These are phyloP conservation scores for Scaptomyza caliginosa DNA, from an alignment of 2,888 invertebrate genomes.

Conservation along the genomic window DNA sequence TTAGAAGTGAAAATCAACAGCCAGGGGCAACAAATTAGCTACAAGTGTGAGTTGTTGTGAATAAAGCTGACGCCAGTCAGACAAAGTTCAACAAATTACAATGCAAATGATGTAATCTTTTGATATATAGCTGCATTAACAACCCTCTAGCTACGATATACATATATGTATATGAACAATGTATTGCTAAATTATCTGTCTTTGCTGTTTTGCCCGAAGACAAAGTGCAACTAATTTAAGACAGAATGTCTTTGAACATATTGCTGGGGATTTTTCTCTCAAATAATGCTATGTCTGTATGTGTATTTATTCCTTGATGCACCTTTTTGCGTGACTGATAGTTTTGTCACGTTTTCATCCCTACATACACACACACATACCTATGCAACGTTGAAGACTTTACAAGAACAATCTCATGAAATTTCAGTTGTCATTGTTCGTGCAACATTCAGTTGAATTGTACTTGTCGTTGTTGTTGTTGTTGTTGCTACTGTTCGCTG, in stretches of 20 bases:
- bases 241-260: neutral
- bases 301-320: constrained; percentile 3
- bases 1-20: neutral
- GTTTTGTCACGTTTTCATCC: constrained; percentile 51
- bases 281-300: neutral
- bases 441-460: constrained; percentile 47
- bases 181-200: neutral
- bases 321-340: constrained; percentile 39
- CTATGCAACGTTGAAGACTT: constrained; percentile 18
- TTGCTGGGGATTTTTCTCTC: neutral
- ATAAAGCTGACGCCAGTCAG: neutral
- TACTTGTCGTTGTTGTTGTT: constrained; percentile 33
- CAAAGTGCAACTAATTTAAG: constrained; percentile 34
- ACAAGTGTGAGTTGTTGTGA: neutral
- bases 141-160: neutral
- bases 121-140: constrained; percentile 1
- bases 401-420: constrained; percentile 56
- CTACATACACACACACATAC: constrained; percentile 7
- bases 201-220: constrained; percentile 1
- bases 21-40: constrained; percentile 1
- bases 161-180: neutral
- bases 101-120: constrained; percentile 7
- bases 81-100: constrained; percentile 1
- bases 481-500: constrained; percentile 52
- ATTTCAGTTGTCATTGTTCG: constrained; percentile 62